phyloP scores from a whole-genome alignment of 2,797 vertebrate species.

The Enteromius anoplus region DNA sequence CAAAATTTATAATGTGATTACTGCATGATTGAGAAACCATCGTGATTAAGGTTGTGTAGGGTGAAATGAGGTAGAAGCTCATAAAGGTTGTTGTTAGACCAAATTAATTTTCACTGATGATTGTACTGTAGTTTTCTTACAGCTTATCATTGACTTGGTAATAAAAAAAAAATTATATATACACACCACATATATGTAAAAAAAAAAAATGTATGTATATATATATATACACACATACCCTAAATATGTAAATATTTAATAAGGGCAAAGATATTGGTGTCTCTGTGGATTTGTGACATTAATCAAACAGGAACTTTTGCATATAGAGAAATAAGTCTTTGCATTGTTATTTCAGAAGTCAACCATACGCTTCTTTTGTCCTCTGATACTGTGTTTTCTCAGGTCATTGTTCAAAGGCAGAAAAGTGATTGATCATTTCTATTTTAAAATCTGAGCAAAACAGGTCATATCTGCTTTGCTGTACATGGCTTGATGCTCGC shows the following conservation, averaged over 20 bases:
- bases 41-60: background rate
- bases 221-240: too few relatives aligned
- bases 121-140: background rate
- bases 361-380: background rate
- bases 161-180: too few relatives aligned
- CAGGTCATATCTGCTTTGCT: conserved; percentile 63
- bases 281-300: background rate
- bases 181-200: too few relatives aligned
- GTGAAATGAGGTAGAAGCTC: background rate
- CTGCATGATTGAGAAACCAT: background rate
- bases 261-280: too few relatives aligned
- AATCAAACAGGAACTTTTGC: background rate
- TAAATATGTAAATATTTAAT: too few relatives aligned
- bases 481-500: conserved; percentile 35
- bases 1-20: background rate
- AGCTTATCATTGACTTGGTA: background rate
- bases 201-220: too few relatives aligned
- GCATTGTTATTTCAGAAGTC: background rate
- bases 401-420: conserved; percentile 25
- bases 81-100: background rate
- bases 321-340: background rate
- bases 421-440: conserved; percentile 53
- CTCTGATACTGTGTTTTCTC: conserved; percentile 10
- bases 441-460: conserved; percentile 48
- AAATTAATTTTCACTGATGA: background rate